Evolutionary conservation across 1,140 invertebrate genomes (phyloP).

Genomic region (Pteromalus puparum): DNA sequence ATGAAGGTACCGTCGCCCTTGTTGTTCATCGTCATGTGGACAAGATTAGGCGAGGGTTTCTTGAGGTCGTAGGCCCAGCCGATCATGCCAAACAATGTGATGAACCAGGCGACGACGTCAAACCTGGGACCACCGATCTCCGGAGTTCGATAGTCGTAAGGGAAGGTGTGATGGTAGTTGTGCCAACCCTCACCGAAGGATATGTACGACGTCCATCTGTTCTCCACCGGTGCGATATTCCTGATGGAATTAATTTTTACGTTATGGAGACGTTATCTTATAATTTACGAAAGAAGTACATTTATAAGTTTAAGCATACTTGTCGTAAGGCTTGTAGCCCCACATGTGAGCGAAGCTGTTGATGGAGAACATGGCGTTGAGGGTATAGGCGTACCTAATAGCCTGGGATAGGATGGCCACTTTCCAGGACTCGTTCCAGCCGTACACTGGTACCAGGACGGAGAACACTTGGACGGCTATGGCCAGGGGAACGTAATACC

Average conservation of each 20-base stretch:
- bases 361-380: constrained; percentile 95
- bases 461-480: constrained; percentile 87
- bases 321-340: constrained; percentile 92
- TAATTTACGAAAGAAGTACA: not conserved
- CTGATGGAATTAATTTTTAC: constrained; percentile 48
- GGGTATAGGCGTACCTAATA: constrained; percentile 86
- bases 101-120: constrained; percentile 84
- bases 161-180: constrained; percentile 95
- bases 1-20: constrained; percentile 25
- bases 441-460: constrained; percentile 85
- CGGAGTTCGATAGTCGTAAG: constrained; percentile 92
- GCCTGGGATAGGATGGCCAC: constrained; percentile 90
- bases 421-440: constrained; percentile 88
- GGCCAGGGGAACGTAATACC: constrained; percentile 84
- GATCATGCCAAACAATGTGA: constrained; percentile 82
- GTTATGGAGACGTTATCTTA: not conserved
- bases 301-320: constrained; percentile 73
- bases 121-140: constrained; percentile 83
- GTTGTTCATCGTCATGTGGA: constrained; percentile 17
- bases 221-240: constrained; percentile 83
- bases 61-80: constrained; percentile 87
- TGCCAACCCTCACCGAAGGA: constrained; percentile 93
- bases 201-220: constrained; percentile 81
- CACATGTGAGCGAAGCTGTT: constrained; percentile 95
- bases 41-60: constrained; percentile 58